Percentiles rank a stretch among this genome's conserved stretches.
phyloP scores from a whole-genome alignment of 2,888 invertebrate species.

The Criorhina ranunculi region DNA sequence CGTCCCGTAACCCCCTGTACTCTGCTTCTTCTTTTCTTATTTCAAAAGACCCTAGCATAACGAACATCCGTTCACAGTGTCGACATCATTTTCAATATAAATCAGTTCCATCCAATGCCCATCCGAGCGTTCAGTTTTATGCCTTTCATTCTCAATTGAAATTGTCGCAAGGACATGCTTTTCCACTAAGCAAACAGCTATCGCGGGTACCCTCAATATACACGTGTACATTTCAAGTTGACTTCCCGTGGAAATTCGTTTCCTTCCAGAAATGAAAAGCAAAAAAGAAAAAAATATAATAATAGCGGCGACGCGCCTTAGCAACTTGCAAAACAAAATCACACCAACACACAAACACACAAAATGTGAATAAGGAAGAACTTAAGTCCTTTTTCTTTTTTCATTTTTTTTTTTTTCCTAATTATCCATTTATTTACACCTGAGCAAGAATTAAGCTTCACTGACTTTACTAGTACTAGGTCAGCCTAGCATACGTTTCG shows the following conservation, averaged over 20 bases:
- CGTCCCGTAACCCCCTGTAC: no score
- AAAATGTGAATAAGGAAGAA: slow-evolving; percentile 10
- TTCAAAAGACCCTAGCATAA: no score
- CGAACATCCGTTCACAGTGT: no score
- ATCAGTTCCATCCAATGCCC: not conserved
- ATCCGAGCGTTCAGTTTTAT: not conserved
- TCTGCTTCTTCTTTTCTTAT: no score
- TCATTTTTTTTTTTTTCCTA: slow-evolving; percentile 49
- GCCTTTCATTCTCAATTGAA: slow-evolving; percentile 27
- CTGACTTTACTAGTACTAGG: not conserved
- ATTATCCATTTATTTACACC: slow-evolving; percentile 75
- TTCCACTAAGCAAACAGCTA: slow-evolving; percentile 37
- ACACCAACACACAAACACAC: not conserved
- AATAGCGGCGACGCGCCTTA: slow-evolving; percentile 28
- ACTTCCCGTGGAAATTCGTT: slow-evolving; percentile 25
- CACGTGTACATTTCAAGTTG: slow-evolving; percentile 54
- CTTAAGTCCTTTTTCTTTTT: slow-evolving; percentile 2
- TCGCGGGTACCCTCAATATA: slow-evolving; percentile 9
- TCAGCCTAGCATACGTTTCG: slow-evolving; percentile 26
- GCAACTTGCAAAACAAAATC: not conserved
- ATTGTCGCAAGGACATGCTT: slow-evolving; percentile 27
- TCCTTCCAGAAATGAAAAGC: not conserved
- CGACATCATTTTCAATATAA: no score
- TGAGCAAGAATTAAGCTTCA: slow-evolving; percentile 59
- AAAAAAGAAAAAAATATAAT: no score